Evolutionary conservation across 1,140 invertebrate species (phyloP).

Genomic region (Atta texana): DNA sequence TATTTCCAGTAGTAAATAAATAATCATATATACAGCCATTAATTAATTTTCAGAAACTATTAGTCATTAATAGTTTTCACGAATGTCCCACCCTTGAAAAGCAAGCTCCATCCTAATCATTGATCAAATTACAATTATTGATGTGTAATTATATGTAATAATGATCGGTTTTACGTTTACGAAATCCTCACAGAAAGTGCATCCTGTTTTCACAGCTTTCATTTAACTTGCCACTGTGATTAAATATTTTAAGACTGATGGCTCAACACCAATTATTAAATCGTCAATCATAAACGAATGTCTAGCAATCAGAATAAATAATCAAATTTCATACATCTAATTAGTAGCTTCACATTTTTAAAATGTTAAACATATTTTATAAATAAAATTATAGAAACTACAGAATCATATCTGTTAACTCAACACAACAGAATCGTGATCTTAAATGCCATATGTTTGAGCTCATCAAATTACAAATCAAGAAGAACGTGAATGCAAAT

Average conservation of each 20-base stretch:
- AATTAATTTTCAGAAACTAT: background rate
- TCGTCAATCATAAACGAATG: background rate
- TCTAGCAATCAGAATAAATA: background rate
- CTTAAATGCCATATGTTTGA: background rate
- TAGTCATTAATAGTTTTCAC: background rate
- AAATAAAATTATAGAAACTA: background rate
- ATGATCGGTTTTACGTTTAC: background rate
- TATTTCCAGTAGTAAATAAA: background rate
- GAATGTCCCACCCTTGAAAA: background rate
- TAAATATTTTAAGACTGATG: conserved; percentile 3
- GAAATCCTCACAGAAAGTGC: background rate
- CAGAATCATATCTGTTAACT: background rate
- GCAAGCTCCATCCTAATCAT: background rate
- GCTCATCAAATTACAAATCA: background rate
- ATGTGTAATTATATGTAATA: background rate
- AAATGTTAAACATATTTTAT: background rate
- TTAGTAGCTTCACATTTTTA: background rate
- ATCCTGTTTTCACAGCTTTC: background rate
- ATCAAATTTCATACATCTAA: background rate
- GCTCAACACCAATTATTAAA: background rate
- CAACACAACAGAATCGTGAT: background rate
- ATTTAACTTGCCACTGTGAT: background rate
- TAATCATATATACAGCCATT: background rate
- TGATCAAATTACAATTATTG: background rate
- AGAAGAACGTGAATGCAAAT: background rate